Evolutionary conservation across 2,797 vertebrate genomes (phyloP), one percentile per base, ranked within the genome.

Genomic region (Cirrhinus mrigala): DNA sequence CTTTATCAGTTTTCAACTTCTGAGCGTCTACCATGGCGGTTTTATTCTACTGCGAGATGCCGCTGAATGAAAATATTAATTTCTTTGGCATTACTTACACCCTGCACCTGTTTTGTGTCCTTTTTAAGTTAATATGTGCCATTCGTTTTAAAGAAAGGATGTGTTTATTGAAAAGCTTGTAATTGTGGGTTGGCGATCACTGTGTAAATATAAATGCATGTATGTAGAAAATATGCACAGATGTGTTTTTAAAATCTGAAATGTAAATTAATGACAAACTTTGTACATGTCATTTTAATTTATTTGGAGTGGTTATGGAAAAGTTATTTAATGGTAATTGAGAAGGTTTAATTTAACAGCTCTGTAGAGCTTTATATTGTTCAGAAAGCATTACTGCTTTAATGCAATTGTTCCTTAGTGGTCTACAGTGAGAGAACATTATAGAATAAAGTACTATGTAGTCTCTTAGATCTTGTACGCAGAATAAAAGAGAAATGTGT

Each of bases 171-270:
- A 58, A 58, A 56, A 56, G 83, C 29, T 54, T 79, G 73, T 46
- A 70, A 66, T 52, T 85, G 69, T 81, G 82, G 56, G 46, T 68
- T 33, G 56, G 56, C 76, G 54, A 75, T 22, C 18, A 48, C 50
- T 48, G 69, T 89, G 88, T 88, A 88, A 60, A 88, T 89, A 86
- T 92, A 94, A 91, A 92, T 94, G 94, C 94, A 94, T 95, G 94
- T 94, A 92, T 93, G 95, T 93, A 95, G 92, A 94, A 94, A 92
- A 94, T 94, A 94, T 94, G 94, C 95, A 95, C 92, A 94, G 93
- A 90, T 94, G 94, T 95, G 94, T 95, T 96, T 95, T 93, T 90
- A 78, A 92, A 94, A 92, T 93, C 93, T 91, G 92, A 94, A 87
- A 94, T 94, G 92, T 95, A 94, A 95, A 94, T 95, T 93, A 95